Conservation (phyloP, 2,113 vertebrate species). For the Prinia subflava region DNA sequence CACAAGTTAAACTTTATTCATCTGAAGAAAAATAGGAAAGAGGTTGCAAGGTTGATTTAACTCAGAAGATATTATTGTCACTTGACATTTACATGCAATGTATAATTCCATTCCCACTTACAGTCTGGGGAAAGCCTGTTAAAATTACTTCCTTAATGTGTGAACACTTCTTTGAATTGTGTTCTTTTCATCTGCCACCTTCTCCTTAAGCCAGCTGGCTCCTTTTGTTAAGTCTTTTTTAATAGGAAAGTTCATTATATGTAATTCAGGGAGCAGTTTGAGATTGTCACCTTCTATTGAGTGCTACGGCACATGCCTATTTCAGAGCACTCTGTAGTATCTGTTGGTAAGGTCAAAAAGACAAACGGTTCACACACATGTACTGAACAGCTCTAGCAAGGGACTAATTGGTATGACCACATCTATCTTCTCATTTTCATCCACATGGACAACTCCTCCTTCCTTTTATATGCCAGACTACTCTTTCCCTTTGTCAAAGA, state of each 20-base stretch:
- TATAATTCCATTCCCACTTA: slow-evolving; percentile 63
- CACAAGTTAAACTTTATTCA: slow-evolving; percentile 67
- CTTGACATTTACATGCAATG: slow-evolving; percentile 61
- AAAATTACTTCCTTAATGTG: slow-evolving; percentile 67
- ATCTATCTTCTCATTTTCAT: background rate
- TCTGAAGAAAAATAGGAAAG: slow-evolving; percentile 58
- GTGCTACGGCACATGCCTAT: background rate
- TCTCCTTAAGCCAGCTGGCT: slow-evolving; percentile 51
- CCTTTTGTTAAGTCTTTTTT: slow-evolving; percentile 47
- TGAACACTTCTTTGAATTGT: slow-evolving; percentile 59
- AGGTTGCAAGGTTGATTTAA: slow-evolving; percentile 61
- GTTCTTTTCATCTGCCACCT: slow-evolving; percentile 51
- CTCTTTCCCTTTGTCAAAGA: background rate
- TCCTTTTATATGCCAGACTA: background rate
- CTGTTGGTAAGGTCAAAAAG: background rate
- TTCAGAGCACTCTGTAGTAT: background rate
- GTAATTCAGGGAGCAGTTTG: background rate
- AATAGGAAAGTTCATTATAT: slow-evolving; percentile 40
- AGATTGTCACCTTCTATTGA: background rate
- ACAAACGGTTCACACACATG: background rate
- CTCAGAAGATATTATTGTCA: slow-evolving; percentile 65
- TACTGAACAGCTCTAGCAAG: background rate
- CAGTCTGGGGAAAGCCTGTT: slow-evolving; percentile 68
- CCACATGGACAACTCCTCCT: background rate
- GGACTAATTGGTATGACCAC: background rate